Evolutionary conservation across 2,888 invertebrate genomes (phyloP), one percentile per base, ranked within the genome.

Genomic region (Venusia cambrica): DNA sequence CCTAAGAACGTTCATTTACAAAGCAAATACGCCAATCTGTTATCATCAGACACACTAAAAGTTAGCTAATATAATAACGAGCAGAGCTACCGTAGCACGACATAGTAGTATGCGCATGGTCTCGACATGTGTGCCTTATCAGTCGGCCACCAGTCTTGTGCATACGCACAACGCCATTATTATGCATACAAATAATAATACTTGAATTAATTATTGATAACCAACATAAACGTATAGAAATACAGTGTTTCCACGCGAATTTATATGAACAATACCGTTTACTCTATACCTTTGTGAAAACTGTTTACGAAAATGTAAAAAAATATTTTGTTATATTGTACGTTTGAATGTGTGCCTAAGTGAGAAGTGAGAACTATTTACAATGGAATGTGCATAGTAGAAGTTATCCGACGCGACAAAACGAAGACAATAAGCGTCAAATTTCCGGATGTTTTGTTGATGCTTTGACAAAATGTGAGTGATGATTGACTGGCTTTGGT

Each of bases 61-160:
- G 37, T 44, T 38, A 36, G 34, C 37, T 35, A 34, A 34, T 43
- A 36, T 37, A 46, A 36, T 39, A 40, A 56, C 47, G 28, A 30
- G 51, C 34, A 44, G 51, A 54, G 41, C 50, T 53, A 41, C 35
- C 46, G 44, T 51, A 48, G 55, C 48, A 48, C 43, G 32, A 42
- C 51, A 63, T 58, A 57, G 45, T 45, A 54, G 57, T 47, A 39
- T 46, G 52, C 51, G 59, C 61, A 65, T 58, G 54, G 48, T 47
- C 47, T 58, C 48, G 54, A 57, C 59, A 58, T 69, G 72, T 64
- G 70, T 54, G 42, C 59, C 66, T 81, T 83, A 81, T 81, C 81
- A 71, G 55, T 58, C 76, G 73, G 68, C 72, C 77, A 73, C 69
- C 68, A 57, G 48, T 50, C 51, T 41, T 48, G 57, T 41, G 54